Evolutionary conservation across 2,888 invertebrate genomes (phyloP).

Genomic region (Panzeria rudis): DNA sequence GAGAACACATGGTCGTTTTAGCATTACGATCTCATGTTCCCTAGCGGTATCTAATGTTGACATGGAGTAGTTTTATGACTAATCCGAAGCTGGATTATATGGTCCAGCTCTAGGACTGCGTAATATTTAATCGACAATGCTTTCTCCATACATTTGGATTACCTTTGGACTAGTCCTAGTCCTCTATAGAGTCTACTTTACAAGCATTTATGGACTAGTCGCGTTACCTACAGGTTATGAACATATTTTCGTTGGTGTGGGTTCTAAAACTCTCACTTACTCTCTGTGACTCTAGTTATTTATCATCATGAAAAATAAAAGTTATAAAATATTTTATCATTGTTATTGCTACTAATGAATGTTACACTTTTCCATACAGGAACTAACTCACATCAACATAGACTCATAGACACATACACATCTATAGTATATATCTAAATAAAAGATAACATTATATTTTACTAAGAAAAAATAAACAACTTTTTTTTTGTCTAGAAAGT

Average conservation of each 20-base stretch:
- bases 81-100: no score
- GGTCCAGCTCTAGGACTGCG: no score
- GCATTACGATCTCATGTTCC: no score
- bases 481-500: conserved; percentile 41
- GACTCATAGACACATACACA: not conserved
- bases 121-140: no score
- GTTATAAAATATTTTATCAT: conserved; percentile 69
- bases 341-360: conserved; percentile 70
- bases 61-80: no score
- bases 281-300: conserved; percentile 31
- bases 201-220: no score
- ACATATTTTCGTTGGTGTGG: conserved; percentile 1
- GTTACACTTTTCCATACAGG: not conserved
- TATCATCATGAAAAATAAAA: conserved; percentile 57
- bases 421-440: not conserved
- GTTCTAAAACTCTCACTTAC: conserved; percentile 24
- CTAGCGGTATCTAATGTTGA: no score
- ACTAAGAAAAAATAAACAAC: conserved; percentile 21
- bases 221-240: no score
- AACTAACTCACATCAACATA: not conserved
- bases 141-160: no score
- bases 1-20: no score
- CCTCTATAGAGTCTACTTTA: no score
- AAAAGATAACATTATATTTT: conserved; percentile 40
- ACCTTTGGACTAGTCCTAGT: no score